These are phyloP conservation scores for Triplophysa tibetana DNA, from an alignment of 2,113 vertebrate species.

Conservation along the genomic window DNA sequence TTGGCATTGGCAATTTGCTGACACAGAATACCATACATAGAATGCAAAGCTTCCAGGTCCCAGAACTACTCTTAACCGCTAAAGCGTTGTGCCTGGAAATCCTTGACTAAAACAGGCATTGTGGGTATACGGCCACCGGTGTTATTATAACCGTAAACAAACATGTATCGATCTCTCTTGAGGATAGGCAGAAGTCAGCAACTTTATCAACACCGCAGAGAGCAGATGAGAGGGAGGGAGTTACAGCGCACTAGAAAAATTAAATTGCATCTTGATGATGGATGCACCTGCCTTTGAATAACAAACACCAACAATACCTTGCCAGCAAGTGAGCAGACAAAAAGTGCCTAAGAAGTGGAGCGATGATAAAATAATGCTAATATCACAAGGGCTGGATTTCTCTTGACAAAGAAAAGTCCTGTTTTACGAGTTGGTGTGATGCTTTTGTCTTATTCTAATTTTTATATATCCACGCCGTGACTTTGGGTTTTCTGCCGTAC, in stretches of 20 bases:
- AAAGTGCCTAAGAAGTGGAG: conserved; percentile 6
- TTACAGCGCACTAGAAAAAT: conserved; percentile 64
- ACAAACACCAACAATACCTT: conserved; percentile 64
- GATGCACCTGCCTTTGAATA: conserved; percentile 76
- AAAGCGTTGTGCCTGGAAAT: conserved; percentile 60
- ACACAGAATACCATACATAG: not conserved
- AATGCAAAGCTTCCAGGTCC: not conserved
- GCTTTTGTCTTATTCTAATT: not conserved
- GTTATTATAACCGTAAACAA: conserved; percentile 70
- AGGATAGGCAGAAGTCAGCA: conserved; percentile 75
- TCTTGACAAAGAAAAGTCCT: not conserved
- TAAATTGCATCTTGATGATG: conserved; percentile 77
- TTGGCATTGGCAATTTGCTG: no score
- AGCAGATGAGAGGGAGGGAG: conserved; percentile 56
- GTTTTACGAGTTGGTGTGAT: not conserved
- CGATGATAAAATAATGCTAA: conserved; percentile 15
- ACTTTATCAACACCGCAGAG: conserved; percentile 73
- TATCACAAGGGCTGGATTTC: not conserved
- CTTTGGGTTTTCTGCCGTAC: not conserved
- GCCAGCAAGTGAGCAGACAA: not conserved
- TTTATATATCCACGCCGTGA: conserved; percentile 22
- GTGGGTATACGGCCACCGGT: conserved; percentile 53
- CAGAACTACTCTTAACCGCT: conserved; percentile 1
- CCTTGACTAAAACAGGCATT: conserved; percentile 62
- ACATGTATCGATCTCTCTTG: conserved; percentile 72